Conservation (phyloP, 2,797 vertebrate species). For the Tamandua tetradactyla region DNA sequence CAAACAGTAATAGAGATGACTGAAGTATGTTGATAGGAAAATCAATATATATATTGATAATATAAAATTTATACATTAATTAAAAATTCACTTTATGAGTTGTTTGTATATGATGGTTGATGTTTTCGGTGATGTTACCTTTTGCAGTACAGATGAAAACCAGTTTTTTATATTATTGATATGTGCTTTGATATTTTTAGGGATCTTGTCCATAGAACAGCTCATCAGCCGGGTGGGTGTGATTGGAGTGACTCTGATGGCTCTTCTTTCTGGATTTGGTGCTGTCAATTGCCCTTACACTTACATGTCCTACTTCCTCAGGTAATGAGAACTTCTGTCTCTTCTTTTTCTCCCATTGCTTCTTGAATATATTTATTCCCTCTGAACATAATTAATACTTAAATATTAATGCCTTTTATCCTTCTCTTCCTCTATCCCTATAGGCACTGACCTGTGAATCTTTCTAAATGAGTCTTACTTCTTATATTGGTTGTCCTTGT, state of each 20-base stretch:
- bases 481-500: background rate
- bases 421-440: background rate
- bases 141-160: background rate
- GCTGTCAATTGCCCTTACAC: slow-evolving; percentile 99
- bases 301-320: slow-evolving; percentile 99
- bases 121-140: background rate
- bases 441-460: background rate
- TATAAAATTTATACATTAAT: background rate
- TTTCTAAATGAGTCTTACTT: background rate
- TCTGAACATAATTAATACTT: background rate
- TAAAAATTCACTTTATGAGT: background rate
- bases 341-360: background rate
- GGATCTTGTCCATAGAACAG: slow-evolving; percentile 98
- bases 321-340: slow-evolving; percentile 85
- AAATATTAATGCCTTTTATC: background rate
- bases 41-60: background rate
- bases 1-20: background rate
- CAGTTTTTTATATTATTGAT: slow-evolving; percentile 24
- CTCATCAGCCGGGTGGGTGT: slow-evolving; percentile 98
- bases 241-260: slow-evolving; percentile 98
- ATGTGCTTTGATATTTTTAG: slow-evolving; percentile 81
- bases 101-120: background rate
- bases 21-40: slow-evolving; percentile 11
- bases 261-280: slow-evolving; percentile 97
- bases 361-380: background rate